phyloP scores from a whole-genome alignment of 2,797 vertebrate species.

The Nannoperca australis region DNA sequence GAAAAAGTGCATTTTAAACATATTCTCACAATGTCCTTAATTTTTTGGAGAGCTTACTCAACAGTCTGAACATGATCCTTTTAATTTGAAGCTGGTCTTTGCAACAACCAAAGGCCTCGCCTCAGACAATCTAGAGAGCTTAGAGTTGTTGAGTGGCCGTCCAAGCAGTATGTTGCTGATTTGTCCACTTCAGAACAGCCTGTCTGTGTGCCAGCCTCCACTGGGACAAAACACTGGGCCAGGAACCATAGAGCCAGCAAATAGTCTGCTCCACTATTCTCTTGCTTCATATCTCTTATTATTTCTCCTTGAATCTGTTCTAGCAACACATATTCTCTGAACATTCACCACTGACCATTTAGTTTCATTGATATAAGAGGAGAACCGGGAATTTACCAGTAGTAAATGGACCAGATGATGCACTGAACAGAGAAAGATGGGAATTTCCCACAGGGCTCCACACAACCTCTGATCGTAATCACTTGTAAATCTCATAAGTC shows the following conservation, averaged over 20 bases:
- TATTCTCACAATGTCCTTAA: neutral
- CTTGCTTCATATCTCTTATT: slow-evolving; percentile 7
- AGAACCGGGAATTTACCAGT: slow-evolving; percentile 44
- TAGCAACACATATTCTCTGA: slow-evolving; percentile 5
- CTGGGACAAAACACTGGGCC: slow-evolving; percentile 32
- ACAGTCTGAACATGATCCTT: neutral
- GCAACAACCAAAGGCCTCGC: neutral
- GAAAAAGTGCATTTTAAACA: neutral
- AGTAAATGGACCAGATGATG: slow-evolving; percentile 52
- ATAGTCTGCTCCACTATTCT: slow-evolving; percentile 16
- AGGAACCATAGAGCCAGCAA: slow-evolving; percentile 38
- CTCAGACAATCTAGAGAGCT: slow-evolving; percentile 18
- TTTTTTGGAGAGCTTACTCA: neutral
- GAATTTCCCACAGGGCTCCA: slow-evolving; percentile 43
- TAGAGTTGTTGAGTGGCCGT: slow-evolving; percentile 18
- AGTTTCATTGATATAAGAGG: slow-evolving; percentile 21
- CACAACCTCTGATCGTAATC: slow-evolving; percentile 49
- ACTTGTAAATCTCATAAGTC: slow-evolving; percentile 57
- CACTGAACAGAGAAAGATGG: slow-evolving; percentile 39
- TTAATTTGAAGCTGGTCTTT: slow-evolving; percentile 13
- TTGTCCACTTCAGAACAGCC: slow-evolving; percentile 29
- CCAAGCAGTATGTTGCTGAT: slow-evolving; percentile 28
- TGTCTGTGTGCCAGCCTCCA: slow-evolving; percentile 28
- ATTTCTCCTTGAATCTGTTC: slow-evolving; percentile 20
- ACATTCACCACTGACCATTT: slow-evolving; percentile 22